Percentiles rank a stretch among this genome's conserved stretches.
Conservation (phyloP, 2,113 vertebrate genomes). For the Erpornis zantholeuca region DNA sequence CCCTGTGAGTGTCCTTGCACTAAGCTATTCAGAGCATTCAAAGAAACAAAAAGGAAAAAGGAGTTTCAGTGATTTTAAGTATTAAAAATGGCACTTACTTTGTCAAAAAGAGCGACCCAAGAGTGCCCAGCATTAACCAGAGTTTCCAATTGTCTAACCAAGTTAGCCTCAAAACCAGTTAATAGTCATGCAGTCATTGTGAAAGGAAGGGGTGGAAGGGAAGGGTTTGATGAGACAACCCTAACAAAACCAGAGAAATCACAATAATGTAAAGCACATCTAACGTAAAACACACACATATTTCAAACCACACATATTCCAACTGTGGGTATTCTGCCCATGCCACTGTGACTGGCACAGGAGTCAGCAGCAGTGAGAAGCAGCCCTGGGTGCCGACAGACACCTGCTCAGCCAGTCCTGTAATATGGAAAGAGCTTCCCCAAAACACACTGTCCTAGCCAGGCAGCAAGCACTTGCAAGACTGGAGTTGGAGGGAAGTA, state of each 20-base stretch:
- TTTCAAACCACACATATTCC: background rate
- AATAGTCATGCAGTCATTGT: background rate
- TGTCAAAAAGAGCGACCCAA: background rate
- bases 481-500: background rate
- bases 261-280: background rate
- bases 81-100: background rate
- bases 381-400: background rate
- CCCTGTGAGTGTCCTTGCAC: background rate
- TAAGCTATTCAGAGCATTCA: background rate
- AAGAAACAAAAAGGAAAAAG: background rate
- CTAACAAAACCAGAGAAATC: background rate
- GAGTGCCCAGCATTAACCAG: background rate
- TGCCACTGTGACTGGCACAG: accelerated
- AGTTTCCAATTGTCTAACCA: background rate
- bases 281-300: background rate
- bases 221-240: background rate
- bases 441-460: background rate
- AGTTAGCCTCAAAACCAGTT: background rate
- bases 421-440: background rate
- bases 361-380: background rate
- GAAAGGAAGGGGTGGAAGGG: background rate
- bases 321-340: background rate
- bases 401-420: background rate
- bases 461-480: background rate
- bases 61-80: background rate